phyloP scores from a whole-genome alignment of 2,113 vertebrate genomes.

The Carollia perspicillata region DNA sequence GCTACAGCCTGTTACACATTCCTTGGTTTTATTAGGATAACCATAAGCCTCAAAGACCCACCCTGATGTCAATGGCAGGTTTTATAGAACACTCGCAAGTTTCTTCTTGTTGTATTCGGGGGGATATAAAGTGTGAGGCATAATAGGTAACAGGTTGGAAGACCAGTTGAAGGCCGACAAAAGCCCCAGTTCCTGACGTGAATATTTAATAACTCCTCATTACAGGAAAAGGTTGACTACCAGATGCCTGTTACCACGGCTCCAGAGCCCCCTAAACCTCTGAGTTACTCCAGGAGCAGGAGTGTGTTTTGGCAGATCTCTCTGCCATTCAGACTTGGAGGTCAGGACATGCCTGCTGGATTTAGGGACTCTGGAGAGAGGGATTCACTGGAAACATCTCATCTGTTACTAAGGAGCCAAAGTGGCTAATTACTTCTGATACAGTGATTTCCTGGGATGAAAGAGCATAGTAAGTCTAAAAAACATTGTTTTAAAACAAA shows the following conservation, averaged over 20 bases:
- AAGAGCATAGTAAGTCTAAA: constrained; percentile 43
- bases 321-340: neutral
- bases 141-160: constrained; percentile 77
- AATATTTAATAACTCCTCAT: constrained; percentile 72
- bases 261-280: constrained; percentile 46
- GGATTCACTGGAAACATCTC: constrained; percentile 20
- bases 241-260: constrained; percentile 35
- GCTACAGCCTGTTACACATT: constrained; percentile 81
- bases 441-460: constrained; percentile 31
- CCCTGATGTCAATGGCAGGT: constrained; percentile 74
- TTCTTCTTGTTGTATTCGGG: constrained; percentile 78
- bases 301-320: neutral
- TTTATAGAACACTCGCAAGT: constrained; percentile 78
- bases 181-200: constrained; percentile 59
- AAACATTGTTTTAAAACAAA: neutral
- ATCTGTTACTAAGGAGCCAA: constrained; percentile 18
- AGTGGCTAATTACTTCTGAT: constrained; percentile 9
- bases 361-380: neutral
- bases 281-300: neutral
- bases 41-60: constrained; percentile 79
- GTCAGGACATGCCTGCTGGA: neutral
- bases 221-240: constrained; percentile 60
- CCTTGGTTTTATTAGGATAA: constrained; percentile 84
- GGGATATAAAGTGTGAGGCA: constrained; percentile 70
- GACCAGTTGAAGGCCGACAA: constrained; percentile 16